phyloP scores from a whole-genome alignment of 2,797 vertebrate species.

The Coregonus suidteri region DNA sequence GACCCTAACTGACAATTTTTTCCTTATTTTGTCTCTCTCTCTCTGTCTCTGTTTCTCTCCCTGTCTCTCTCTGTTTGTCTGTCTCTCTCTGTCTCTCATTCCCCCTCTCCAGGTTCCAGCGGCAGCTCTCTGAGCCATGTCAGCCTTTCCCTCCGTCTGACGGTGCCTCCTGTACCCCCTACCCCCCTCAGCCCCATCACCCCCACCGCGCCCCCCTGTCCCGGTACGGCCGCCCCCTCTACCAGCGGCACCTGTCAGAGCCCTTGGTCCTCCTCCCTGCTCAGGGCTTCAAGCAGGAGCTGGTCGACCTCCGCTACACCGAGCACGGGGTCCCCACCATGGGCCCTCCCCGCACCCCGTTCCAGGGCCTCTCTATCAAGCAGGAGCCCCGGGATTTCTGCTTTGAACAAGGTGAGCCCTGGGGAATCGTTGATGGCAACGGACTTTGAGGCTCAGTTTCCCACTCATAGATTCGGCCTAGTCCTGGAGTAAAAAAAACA shows the following conservation, averaged over 20 bases:
- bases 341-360: conserved; percentile 66
- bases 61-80: too few relatives aligned
- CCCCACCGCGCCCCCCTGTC: conserved; percentile 36
- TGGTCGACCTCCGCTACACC: conserved; percentile 82
- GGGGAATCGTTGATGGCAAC: background rate
- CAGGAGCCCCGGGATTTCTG: conserved; percentile 91
- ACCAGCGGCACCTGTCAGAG: conserved; percentile 91
- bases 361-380: conserved; percentile 87
- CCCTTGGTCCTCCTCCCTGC: conserved; percentile 77
- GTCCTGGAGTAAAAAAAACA: background rate
- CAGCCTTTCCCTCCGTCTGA: conserved; percentile 69
- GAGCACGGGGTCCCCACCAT: conserved; percentile 74
- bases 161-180: conserved; percentile 69
- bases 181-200: conserved; percentile 63
- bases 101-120: conserved; percentile 81
- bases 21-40: background rate
- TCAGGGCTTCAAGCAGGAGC: conserved; percentile 89
- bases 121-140: conserved; percentile 89
- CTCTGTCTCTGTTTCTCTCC: too few relatives aligned
- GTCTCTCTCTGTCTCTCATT: background rate
- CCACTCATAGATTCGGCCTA: background rate
- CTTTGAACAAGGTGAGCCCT: conserved; percentile 85
- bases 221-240: conserved; percentile 77
- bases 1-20: background rate
- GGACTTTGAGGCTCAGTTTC: background rate